A percentile compares a stretch with the other conserved stretches of the same genome.
Evolutionary conservation across 2,888 invertebrate genomes (phyloP).

Genomic region (Drosophila kambysellisi): DNA sequence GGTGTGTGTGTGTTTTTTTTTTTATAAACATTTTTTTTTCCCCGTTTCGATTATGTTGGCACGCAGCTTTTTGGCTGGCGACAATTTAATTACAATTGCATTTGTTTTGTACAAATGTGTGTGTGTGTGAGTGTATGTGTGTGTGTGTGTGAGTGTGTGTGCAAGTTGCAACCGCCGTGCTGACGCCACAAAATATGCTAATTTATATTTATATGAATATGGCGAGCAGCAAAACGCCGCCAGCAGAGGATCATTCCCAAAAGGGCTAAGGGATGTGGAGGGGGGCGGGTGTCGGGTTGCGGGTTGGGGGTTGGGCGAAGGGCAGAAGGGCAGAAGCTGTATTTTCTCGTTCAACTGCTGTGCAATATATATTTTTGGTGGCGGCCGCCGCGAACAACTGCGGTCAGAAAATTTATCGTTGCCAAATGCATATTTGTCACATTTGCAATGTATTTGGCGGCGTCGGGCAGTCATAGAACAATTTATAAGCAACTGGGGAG

Average conservation of each 20-base stretch:
- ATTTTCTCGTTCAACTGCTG: slow-evolving; percentile 14
- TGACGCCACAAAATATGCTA: slow-evolving; percentile 81
- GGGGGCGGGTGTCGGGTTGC: not conserved
- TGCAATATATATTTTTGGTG: slow-evolving; percentile 71
- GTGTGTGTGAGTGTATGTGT: not conserved
- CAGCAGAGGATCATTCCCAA: slow-evolving; percentile 34
- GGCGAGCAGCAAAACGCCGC: slow-evolving; percentile 34
- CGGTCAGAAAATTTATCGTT: slow-evolving; percentile 77
- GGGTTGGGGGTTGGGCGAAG: not conserved
- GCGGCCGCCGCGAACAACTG: slow-evolving; percentile 65
- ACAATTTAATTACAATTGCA: slow-evolving; percentile 75
- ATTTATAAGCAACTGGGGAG: slow-evolving; percentile 77
- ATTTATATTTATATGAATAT: slow-evolving; percentile 80
- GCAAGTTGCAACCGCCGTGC: slow-evolving; percentile 56
- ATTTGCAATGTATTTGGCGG: slow-evolving; percentile 75
- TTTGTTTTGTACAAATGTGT: slow-evolving; percentile 15
- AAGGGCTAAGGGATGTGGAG: slow-evolving; percentile 1
- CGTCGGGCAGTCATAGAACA: slow-evolving; percentile 69
- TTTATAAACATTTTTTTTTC: slow-evolving; percentile 5
- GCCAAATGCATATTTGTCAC: slow-evolving; percentile 81
- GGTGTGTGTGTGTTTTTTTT: not conserved
- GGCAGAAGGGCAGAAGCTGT: not conserved
- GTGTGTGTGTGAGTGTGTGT: slow-evolving; percentile 16
- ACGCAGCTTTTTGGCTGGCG: slow-evolving; percentile 57
- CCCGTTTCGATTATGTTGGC: slow-evolving; percentile 44